phyloP scores from a whole-genome alignment of 2,888 invertebrate genomes.

The Saturnia pavonia region DNA sequence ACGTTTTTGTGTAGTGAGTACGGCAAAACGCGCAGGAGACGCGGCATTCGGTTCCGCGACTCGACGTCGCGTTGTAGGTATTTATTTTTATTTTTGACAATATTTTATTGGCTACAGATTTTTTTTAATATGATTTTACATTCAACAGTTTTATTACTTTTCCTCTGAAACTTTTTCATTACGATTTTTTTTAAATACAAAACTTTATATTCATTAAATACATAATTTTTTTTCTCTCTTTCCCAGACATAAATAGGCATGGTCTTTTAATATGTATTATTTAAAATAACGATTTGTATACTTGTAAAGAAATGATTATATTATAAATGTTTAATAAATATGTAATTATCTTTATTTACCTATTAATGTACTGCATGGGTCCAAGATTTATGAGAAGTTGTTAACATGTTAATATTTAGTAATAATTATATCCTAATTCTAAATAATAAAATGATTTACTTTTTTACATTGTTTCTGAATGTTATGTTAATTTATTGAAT shows the following conservation, averaged over 20 bases:
- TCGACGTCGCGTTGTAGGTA: too few species aligned
- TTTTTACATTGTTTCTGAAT: background rate
- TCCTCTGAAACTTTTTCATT: too few species aligned
- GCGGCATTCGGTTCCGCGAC: too few species aligned
- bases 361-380: background rate
- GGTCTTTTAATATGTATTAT: background rate
- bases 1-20: too few species aligned
- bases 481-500: background rate
- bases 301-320: background rate
- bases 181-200: too few species aligned
- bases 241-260: background rate
- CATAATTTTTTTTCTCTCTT: background rate
- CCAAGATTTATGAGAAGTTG: conserved; percentile 1
- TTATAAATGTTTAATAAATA: conserved; percentile 1
- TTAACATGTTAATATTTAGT: conserved; percentile 1
- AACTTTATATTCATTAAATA: too few species aligned
- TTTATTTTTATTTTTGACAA: too few species aligned
- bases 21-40: too few species aligned
- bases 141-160: too few species aligned
- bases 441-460: background rate
- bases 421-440: background rate
- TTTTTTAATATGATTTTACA: too few species aligned
- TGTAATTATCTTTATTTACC: background rate
- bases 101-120: too few species aligned
- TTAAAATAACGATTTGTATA: background rate